Evolutionary conservation across 2,113 vertebrate genomes (phyloP).

Genomic region (Empidonax alnorum): DNA sequence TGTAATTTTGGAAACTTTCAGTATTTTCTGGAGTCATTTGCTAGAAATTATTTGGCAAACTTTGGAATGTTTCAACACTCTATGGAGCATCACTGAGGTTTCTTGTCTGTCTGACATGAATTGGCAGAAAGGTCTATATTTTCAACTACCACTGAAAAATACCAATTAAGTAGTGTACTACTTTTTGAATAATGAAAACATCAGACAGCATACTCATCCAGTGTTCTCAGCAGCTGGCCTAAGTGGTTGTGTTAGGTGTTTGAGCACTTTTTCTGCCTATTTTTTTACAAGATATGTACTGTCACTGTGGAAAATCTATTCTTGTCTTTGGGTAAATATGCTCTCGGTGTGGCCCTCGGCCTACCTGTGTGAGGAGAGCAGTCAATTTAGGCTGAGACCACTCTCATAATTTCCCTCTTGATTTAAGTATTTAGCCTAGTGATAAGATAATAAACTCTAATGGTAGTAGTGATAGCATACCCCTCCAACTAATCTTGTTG

Average conservation of each 20-base stretch:
- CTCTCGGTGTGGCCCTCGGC: rapidly evolving
- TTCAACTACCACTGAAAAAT: conserved; percentile 1
- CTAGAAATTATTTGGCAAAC: not conserved
- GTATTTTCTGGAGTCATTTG: not conserved
- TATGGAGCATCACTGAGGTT: not conserved
- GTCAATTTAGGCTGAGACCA: not conserved
- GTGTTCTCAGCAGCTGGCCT: not conserved
- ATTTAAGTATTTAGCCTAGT: not conserved
- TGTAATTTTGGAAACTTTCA: not conserved
- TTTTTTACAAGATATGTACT: not conserved
- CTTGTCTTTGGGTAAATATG: not conserved
- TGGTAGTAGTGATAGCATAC: not conserved
- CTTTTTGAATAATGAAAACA: conserved; percentile 16
- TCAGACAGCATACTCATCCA: not conserved
- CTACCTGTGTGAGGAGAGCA: not conserved
- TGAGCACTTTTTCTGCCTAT: not conserved
- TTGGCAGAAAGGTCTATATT: not conserved
- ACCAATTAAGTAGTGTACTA: not conserved
- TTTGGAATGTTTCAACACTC: not conserved
- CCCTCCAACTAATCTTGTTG: not conserved
- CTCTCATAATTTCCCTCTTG: not conserved
- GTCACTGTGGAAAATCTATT: not conserved
- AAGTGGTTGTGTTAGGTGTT: not conserved
- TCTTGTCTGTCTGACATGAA: not conserved
- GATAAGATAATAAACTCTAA: not conserved